phyloP scores from a whole-genome alignment of 2,797 vertebrate genomes.

The Helicolenus hilgendorfi region DNA sequence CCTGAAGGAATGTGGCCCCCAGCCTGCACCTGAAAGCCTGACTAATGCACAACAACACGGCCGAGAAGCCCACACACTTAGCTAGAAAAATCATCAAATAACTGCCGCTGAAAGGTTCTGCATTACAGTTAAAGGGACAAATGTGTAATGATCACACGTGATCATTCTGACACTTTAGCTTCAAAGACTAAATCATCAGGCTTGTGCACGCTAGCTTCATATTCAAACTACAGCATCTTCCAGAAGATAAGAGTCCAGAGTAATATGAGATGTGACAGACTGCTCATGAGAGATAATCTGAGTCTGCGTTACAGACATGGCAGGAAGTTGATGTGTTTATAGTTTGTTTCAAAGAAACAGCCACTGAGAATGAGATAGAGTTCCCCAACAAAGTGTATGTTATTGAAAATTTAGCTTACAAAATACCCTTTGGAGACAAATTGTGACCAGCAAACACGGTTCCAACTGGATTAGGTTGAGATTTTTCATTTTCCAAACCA shows the following conservation, averaged over 20 bases:
- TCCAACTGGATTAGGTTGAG: slow-evolving; percentile 38
- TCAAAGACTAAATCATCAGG: slow-evolving; percentile 1
- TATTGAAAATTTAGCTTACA: slow-evolving; percentile 40
- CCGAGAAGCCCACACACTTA: slow-evolving; percentile 23
- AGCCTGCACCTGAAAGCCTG: slow-evolving; percentile 35
- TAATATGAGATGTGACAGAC: slow-evolving; percentile 10
- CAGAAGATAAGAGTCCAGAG: neutral
- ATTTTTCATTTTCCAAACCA: slow-evolving; percentile 56
- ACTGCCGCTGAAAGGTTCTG: slow-evolving; percentile 6
- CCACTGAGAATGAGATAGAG: slow-evolving; percentile 13
- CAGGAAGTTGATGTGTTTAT: slow-evolving; percentile 30
- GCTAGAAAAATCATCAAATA: slow-evolving; percentile 12
- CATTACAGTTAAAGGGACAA: neutral
- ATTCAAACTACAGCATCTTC: neutral
- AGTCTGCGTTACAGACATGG: neutral
- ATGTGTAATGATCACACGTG: slow-evolving; percentile 8
- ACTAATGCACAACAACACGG: slow-evolving; percentile 38
- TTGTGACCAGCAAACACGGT: slow-evolving; percentile 26
- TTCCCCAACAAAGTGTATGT: slow-evolving; percentile 4
- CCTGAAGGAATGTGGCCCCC: slow-evolving; percentile 30
- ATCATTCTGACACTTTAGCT: neutral
- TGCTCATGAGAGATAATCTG: slow-evolving; percentile 31
- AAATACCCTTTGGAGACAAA: slow-evolving; percentile 44
- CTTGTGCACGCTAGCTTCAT: neutral
- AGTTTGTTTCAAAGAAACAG: slow-evolving; percentile 36